Percentiles rank a stretch among this genome's conserved stretches.
Evolutionary conservation across 2,797 vertebrate species (phyloP).

Genomic region (Tadarida brasiliensis): DNA sequence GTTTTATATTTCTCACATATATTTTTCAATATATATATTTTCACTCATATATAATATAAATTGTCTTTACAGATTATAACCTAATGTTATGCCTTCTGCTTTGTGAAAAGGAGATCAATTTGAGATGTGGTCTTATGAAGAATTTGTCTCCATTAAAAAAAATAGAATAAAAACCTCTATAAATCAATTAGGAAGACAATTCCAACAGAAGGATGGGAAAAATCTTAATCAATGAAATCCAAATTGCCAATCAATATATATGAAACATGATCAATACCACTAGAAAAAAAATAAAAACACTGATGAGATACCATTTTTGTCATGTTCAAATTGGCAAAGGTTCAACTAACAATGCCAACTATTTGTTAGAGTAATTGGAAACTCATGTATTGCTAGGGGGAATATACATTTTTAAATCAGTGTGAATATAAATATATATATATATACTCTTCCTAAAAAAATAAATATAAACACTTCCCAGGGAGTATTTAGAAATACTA

Average conservation of each 20-base stretch:
- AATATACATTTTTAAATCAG: not conserved
- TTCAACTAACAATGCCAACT: not conserved
- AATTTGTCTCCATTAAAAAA: not conserved
- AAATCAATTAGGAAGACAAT: not conserved
- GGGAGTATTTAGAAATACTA: not conserved
- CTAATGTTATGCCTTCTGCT: not conserved
- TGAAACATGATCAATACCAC: not conserved
- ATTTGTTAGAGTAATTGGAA: not conserved
- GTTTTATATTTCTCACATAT: not conserved
- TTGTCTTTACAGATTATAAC: not conserved
- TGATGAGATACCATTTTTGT: not conserved
- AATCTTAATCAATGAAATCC: constrained; percentile 18
- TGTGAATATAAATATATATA: not conserved
- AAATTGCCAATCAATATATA: not conserved
- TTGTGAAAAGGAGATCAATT: not conserved
- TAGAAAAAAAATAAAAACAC: not conserved
- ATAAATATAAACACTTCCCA: not conserved
- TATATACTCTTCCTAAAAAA: not conserved
- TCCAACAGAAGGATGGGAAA: not conserved
- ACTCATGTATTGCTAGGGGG: not conserved
- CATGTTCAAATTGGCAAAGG: not conserved
- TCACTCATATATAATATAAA: not conserved
- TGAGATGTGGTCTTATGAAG: not conserved
- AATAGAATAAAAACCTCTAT: not conserved
- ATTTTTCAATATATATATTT: not conserved